Conservation (phyloP, 2,797 vertebrate species). For the Xiphophorus birchmanni region DNA sequence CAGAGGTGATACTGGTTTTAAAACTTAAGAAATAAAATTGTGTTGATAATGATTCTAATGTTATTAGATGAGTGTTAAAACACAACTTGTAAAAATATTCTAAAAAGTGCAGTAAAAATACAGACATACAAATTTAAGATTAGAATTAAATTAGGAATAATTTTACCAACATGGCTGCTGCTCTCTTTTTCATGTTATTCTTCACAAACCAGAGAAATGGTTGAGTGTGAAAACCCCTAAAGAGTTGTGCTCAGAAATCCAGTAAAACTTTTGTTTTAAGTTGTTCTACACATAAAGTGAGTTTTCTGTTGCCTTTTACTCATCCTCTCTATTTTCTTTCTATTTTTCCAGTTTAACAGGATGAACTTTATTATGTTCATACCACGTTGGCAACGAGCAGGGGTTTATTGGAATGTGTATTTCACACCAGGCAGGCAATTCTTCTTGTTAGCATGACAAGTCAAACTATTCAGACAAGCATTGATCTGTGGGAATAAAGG, state of each 20-base stretch:
- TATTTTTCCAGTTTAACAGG: not conserved
- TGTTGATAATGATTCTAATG: not conserved
- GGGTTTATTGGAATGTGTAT: conserved; percentile 14
- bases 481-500: not conserved
- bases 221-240: not conserved
- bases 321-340: not conserved
- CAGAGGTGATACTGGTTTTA: not conserved
- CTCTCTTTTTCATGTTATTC: not conserved
- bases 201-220: not conserved
- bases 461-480: not conserved
- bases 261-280: not conserved
- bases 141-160: not conserved
- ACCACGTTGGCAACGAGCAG: not conserved
- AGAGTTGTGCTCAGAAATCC: not conserved
- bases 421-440: not conserved
- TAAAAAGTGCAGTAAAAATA: not conserved
- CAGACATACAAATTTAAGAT: not conserved
- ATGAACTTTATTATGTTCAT: conserved; percentile 4
- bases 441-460: conserved; percentile 11
- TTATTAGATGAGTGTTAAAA: not conserved
- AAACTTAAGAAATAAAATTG: not conserved
- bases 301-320: not conserved
- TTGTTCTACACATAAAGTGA: not conserved
- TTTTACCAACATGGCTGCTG: not conserved
- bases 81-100: not conserved